Base-by-base conservation (phyloP, 92 coral and sea anemone genomes). In the Parazoanthus atlanticus region DNA sequence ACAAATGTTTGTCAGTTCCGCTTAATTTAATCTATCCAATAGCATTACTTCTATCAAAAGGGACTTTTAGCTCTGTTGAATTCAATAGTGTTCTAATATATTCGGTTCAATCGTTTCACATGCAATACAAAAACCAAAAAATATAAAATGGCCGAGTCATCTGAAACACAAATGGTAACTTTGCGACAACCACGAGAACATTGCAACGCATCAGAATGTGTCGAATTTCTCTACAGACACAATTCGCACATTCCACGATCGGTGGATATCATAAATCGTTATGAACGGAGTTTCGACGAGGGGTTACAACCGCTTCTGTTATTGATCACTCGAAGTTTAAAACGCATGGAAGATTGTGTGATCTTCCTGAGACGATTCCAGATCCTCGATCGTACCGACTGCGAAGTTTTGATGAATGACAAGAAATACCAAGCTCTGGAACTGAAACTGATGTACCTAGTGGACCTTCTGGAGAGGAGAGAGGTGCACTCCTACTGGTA, bases 361-460 rank as follows among this genome's bases (percentile, higher is more conserved):
- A 33, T 80, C 17, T 80, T 80, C 72, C 85, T 80, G 26, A 80
- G 85, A 34, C 38, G 85, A 7, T 80, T 80, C 29, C 43, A 34
- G 0, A 32, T 80, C 28, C 85, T 80, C 29, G 85, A 80, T 58
- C 85, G 71, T n/a, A 32, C 26, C n/a, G 85, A 80, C 85, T 80
- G 85, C 72, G 85, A 80, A 10, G 71, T 52, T 32, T 80, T 80
- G 47, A 80, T 80, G 71, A 80, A 54, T 72, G 85, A 80, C 85
- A 80, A 80, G 69, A 80, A 33, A 34, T 80, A 80, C 85, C 43
- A 80, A 56, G 71, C 85, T 31, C 46, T 80, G 26, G 85, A 80
- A 8, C n/a, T 80, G 47, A 80, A 80, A 32, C 85, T 80, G 43
- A 80, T 80, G 47, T 52, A 80, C 28, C 85, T 80, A 3, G 72